phyloP scores from a whole-genome alignment of 2,113 vertebrate genomes.

The Chaetodon trifascialis region DNA sequence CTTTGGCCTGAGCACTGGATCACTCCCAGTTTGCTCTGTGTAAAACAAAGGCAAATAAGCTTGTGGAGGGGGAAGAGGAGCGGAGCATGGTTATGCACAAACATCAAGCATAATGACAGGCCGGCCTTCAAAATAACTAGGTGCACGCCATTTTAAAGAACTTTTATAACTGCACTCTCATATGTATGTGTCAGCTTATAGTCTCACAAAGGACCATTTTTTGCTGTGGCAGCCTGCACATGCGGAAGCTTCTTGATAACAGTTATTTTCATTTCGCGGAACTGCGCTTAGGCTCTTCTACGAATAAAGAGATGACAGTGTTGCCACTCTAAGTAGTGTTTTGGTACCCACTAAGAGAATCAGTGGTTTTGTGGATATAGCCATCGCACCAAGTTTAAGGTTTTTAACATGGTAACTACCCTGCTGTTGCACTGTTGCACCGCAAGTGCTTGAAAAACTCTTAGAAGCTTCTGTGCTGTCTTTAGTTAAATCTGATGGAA shows the following conservation, averaged over 20 bases:
- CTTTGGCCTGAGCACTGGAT: conserved; percentile 33
- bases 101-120: conserved; percentile 77
- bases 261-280: conserved; percentile 79
- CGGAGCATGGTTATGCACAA: conserved; percentile 33
- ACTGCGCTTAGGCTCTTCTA: conserved; percentile 58
- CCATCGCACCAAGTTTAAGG: conserved; percentile 32
- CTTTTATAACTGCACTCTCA: conserved; percentile 63
- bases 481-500: conserved; percentile 12
- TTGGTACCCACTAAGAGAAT: conserved; percentile 70
- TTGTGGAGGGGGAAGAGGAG: conserved; percentile 29
- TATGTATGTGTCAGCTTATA: conserved; percentile 65
- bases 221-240: conserved; percentile 66
- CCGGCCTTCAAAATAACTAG: conserved; percentile 69
- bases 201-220: conserved; percentile 62
- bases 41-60: conserved; percentile 80
- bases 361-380: conserved; percentile 56
- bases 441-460: conserved; percentile 31
- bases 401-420: conserved; percentile 29
- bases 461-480: neutral
- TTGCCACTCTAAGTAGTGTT: conserved; percentile 77
- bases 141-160: conserved; percentile 67
- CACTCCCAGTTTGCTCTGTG: conserved; percentile 32
- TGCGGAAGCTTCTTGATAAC: conserved; percentile 74
- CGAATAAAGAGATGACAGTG: conserved; percentile 75
- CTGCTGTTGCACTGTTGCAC: conserved; percentile 22